phyloP scores from a whole-genome alignment of 1,140 invertebrate genomes.

The Ceratina calcarata region DNA sequence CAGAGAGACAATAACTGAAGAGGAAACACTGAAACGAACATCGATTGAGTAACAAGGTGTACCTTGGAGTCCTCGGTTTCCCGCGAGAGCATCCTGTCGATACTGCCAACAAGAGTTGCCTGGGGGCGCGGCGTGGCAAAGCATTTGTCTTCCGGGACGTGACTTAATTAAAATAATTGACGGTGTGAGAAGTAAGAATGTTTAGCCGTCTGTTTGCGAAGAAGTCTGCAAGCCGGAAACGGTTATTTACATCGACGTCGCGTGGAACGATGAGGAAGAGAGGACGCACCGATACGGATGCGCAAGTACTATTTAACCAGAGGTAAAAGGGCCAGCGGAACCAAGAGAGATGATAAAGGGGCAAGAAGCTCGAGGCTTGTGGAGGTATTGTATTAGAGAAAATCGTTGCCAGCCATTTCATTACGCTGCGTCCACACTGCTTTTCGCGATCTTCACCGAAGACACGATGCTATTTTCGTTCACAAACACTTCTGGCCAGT shows the following conservation, averaged over 20 bases:
- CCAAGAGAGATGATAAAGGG: not conserved
- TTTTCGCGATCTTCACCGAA: no score
- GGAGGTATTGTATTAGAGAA: slow-evolving; percentile 53
- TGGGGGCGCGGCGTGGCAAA: not conserved
- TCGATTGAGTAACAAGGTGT: not conserved
- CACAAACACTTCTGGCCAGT: no score
- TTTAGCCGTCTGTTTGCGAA: slow-evolving; percentile 27
- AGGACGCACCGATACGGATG: slow-evolving; percentile 3
- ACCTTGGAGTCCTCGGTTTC: not conserved
- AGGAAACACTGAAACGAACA: not conserved
- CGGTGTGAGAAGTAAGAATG: slow-evolving; percentile 8
- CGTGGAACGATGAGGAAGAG: slow-evolving; percentile 6
- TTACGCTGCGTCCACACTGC: slow-evolving; percentile 27
- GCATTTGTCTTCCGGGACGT: slow-evolving; percentile 27
- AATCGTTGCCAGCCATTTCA: slow-evolving; percentile 62
- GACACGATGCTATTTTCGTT: no score
- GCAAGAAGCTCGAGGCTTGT: slow-evolving; percentile 26
- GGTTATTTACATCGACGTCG: slow-evolving; percentile 37
- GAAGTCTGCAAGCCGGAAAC: slow-evolving; percentile 3
- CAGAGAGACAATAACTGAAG: not conserved
- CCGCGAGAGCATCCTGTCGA: not conserved
- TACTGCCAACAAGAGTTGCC: not conserved
- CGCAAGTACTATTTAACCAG: slow-evolving; percentile 26
- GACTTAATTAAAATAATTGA: slow-evolving; percentile 56
- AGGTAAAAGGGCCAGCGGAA: not conserved